A percentile compares a stretch with the other conserved stretches of the same genome.
phyloP scores from a whole-genome alignment of 1,140 invertebrate species.

The Aethina tumida region DNA sequence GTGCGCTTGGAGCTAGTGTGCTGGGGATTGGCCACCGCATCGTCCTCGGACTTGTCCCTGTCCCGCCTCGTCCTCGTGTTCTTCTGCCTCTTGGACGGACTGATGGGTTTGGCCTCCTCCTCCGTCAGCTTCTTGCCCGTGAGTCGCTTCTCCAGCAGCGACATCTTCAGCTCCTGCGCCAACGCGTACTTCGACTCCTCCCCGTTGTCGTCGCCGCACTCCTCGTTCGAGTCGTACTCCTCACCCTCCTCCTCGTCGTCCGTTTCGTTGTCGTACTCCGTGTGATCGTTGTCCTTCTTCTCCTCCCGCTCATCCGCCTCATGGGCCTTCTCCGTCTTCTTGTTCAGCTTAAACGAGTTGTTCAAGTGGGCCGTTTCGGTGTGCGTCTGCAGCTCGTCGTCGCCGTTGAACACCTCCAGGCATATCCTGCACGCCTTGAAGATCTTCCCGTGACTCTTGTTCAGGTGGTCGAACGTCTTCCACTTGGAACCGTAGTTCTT shows the following conservation, averaged over 20 bases:
- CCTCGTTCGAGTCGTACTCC: constrained; percentile 4
- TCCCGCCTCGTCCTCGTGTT: neutral
- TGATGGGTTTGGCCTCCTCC: constrained; percentile 10
- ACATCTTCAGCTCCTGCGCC: constrained; percentile 22
- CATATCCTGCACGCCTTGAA: constrained; percentile 50
- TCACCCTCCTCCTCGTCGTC: constrained; percentile 13
- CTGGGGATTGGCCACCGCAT: constrained; percentile 6
- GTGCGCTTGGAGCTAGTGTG: constrained; percentile 30
- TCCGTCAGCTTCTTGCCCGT: constrained; percentile 19
- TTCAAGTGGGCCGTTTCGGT: constrained; percentile 36
- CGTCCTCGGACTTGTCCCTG: constrained; percentile 7
- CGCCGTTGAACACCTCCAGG: constrained; percentile 44
- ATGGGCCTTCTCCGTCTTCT: constrained; percentile 1
- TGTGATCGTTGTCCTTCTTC: constrained; percentile 11
- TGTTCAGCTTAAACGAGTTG: constrained; percentile 4
- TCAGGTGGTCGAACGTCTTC: constrained; percentile 52
- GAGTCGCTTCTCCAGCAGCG: constrained; percentile 26
- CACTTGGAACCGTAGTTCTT: constrained; percentile 50
- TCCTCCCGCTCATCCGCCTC: constrained; percentile 11
- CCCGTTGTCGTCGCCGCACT: constrained; percentile 7
- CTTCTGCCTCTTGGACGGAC: constrained; percentile 1
- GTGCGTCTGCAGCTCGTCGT: constrained; percentile 41
- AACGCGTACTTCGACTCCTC: constrained; percentile 12
- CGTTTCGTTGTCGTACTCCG: constrained; percentile 8
- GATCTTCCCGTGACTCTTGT: constrained; percentile 48